Base-by-base conservation (phyloP, 2,888 invertebrate species). In the Trypoxylon attenuatum region DNA sequence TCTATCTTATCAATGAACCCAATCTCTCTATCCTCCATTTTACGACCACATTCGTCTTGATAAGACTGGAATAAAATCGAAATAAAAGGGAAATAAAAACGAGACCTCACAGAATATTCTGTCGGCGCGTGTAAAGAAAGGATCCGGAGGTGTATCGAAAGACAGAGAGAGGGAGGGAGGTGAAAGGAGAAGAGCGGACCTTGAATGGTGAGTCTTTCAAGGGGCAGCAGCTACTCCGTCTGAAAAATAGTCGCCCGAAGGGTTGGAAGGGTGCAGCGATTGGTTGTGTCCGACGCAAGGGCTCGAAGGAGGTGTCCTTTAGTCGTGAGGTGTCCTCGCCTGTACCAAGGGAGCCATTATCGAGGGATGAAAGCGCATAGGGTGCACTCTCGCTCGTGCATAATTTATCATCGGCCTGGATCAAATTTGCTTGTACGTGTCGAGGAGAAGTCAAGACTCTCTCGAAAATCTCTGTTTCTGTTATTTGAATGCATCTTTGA, bases 331-430 rank as follows among this genome's bases (percentile, higher is more conserved):
- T 50, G 67, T 74, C 73, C 72, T 75, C 59, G 75, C 76, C 59
- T 76, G 78, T 74, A 77, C 71, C 73, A 68, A 68, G 77, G 70
- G 72, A 75, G 56, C 76, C 76, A 77, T 82, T 80, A 78, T 73
- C 70, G 67, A 62, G 70, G 75, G 73, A 68, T 61, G 69, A 69
- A 74, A 69, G 69, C 67, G 61, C 62, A 55, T 69, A 59, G 62
- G 60, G 71, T 53, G 60, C 56, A 46, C 68, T 75, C 73, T 66
- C 72, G 71, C 73, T 69, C 59, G 71, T 71, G 74, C 74, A 76
- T 79, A 79, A 76, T 78, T 79, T 75, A 74, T 72, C 67, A 58
- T 42, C 18, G 45, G 65, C 63, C 57, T 63, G 72, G 58, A 71
- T 75, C 59, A 52, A 60, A 60, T 65, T 75, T 61, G 62, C 42